Conservation (phyloP, 2,797 vertebrate species). For the Aselliscus stoliczkanus region DNA sequence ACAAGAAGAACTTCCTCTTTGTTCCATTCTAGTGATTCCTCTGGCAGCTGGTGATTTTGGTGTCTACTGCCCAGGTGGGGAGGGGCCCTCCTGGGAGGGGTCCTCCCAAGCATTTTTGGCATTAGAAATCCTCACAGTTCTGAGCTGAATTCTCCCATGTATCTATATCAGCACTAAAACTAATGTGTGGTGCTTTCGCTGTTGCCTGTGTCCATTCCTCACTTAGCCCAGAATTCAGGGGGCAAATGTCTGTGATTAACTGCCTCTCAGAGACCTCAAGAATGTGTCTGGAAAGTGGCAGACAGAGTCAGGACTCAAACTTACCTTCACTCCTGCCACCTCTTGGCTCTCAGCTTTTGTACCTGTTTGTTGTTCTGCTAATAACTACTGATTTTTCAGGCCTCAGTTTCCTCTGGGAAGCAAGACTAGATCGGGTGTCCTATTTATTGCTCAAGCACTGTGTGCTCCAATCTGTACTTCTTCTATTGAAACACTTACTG, state of each 20-base stretch:
- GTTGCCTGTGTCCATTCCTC: not conserved
- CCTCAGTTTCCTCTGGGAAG: not conserved
- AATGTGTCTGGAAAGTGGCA: not conserved
- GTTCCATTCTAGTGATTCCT: not conserved
- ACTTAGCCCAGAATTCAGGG: not conserved
- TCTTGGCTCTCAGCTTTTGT: not conserved
- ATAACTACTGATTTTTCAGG: not conserved
- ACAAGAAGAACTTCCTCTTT: not conserved
- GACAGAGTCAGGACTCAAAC: not conserved
- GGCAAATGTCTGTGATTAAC: not conserved
- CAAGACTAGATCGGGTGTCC: not conserved
- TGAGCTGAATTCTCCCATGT: not conserved
- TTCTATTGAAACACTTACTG: not conserved
- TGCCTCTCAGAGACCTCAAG: not conserved
- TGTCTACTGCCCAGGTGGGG: not conserved
- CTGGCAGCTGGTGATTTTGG: not conserved
- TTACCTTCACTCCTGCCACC: not conserved
- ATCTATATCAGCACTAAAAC: not conserved
- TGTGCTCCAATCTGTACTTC: not conserved
- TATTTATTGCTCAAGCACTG: not conserved
- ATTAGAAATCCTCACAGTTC: not conserved
- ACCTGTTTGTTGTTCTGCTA: not conserved
- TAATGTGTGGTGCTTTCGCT: not conserved
- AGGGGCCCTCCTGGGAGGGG: not conserved
- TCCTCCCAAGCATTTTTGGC: not conserved